A percentile compares a stretch with the other conserved stretches of the same genome.
phyloP scores from a whole-genome alignment of 1,140 invertebrate species.

The Brachionus paranguensis region DNA sequence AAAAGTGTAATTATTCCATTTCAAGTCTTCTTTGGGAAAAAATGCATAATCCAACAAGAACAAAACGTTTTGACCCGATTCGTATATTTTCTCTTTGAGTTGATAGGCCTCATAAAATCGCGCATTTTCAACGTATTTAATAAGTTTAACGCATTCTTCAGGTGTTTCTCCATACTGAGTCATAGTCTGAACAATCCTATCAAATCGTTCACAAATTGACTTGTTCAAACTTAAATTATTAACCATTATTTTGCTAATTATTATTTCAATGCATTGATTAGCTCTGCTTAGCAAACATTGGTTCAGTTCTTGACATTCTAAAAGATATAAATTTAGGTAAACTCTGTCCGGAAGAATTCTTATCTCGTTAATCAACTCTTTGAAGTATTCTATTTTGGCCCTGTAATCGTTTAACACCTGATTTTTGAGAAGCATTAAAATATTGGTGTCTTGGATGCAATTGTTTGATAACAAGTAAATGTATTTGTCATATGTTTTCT shows the following conservation, averaged over 20 bases:
- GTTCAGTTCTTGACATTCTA: constrained; percentile 57
- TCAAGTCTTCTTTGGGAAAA: constrained; percentile 67
- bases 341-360: constrained; percentile 69
- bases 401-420: constrained; percentile 39
- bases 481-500: background rate
- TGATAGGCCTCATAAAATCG: constrained; percentile 56
- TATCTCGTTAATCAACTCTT: constrained; percentile 67
- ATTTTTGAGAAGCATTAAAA: constrained; percentile 40
- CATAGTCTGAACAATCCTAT: constrained; percentile 76
- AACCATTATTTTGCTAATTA: constrained; percentile 70
- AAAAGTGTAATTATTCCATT: constrained; percentile 73
- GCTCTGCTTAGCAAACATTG: background rate
- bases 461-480: constrained; percentile 63
- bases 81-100: constrained; percentile 66
- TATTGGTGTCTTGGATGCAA: constrained; percentile 62
- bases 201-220: constrained; percentile 73
- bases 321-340: constrained; percentile 66
- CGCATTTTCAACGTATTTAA: constrained; percentile 67
- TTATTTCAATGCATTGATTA: constrained; percentile 64
- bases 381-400: constrained; percentile 65
- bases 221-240: constrained; percentile 70
- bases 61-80: constrained; percentile 65
- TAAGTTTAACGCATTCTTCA: constrained; percentile 75
- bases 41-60: constrained; percentile 70
- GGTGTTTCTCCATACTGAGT: constrained; percentile 78